phyloP scores from a whole-genome alignment of 2,797 vertebrate genomes.

The Gypaetus barbatus region DNA sequence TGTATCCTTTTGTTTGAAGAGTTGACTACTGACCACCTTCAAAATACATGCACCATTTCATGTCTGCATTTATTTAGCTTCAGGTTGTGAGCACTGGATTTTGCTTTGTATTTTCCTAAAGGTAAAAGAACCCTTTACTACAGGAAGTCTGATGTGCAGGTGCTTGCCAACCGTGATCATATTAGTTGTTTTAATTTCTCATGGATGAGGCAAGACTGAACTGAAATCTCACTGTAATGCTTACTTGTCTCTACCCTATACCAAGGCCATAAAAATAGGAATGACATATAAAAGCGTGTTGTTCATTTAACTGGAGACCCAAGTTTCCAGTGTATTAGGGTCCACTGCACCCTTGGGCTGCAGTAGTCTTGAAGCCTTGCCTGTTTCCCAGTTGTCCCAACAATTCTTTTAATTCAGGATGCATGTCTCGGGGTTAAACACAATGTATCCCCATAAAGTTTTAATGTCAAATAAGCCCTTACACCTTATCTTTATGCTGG shows the following conservation, averaged over 20 bases:
- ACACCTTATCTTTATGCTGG: not conserved
- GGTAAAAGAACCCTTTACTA: not conserved
- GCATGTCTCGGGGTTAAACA: not conserved
- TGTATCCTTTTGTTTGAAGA: not conserved
- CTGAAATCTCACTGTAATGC: not conserved
- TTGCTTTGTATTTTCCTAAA: not conserved
- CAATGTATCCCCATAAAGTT: not conserved
- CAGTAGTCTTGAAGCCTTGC: not conserved
- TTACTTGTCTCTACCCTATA: not conserved
- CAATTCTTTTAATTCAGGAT: not conserved
- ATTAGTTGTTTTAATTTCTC: not conserved
- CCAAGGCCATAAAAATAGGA: not conserved
- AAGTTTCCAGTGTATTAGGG: not conserved
- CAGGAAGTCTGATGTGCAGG: not conserved
- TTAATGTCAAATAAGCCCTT: not conserved
- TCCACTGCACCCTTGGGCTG: not conserved
- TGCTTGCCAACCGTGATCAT: not conserved
- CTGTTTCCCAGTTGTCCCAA: not conserved
- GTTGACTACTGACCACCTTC: not conserved
- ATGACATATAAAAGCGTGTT: accelerated
- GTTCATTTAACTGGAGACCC: not conserved
- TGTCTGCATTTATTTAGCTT: not conserved
- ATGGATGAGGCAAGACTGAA: not conserved
- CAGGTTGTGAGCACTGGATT: not conserved
- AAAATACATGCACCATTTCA: not conserved